Base-by-base conservation (phyloP, 2,113 vertebrate species). In the Oophaga pumilio region DNA sequence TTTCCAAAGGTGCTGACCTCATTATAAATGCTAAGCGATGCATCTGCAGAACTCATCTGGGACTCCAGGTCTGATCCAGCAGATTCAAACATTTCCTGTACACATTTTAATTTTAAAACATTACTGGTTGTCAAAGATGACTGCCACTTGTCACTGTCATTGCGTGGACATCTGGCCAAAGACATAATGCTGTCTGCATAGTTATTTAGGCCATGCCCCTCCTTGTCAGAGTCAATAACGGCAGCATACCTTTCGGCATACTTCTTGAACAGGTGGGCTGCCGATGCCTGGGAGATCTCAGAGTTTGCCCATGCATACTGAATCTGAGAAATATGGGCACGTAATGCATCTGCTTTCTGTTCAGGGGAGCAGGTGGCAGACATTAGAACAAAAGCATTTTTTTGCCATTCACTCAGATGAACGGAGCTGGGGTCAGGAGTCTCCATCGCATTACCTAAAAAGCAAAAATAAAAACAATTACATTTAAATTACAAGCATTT, bases 351-450 rank as follows among this genome's bases (percentile, higher is more conserved):
- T 49, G 97, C 97, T 95, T 94, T 98, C 95, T 97, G 96, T 90
- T 90, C 90, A 24, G 97, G 94, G 62, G 96, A 94, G 89, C 94
- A 96, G 74, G 87, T 94, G 93, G 93, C 95, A 92, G 96, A 97
- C 64, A 93, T 95, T 93, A 97, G 91, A 89, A 94, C 93, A 92
- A 98, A 98, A 94, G 96, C 94, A 95, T 96, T 96, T 91, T 93
- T 94, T 94, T 98, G 97, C 97, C 97, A 99, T 85, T 98, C 96
- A 18, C 94, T 96, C 94, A 98, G 94, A 93, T 98, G 96, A 92
- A 94, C 80, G 0, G 91, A 86, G 89, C 92, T 94, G 93, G 93
- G 94, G 89, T n/a, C 1, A 5, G 91, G 85, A 10, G 79, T 6
- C 85, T 91, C 91, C 95, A 95, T 95, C 6, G 71, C 57, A 18